Conservation (phyloP, 2,113 vertebrate genomes). For the Myodes glareolus region DNA sequence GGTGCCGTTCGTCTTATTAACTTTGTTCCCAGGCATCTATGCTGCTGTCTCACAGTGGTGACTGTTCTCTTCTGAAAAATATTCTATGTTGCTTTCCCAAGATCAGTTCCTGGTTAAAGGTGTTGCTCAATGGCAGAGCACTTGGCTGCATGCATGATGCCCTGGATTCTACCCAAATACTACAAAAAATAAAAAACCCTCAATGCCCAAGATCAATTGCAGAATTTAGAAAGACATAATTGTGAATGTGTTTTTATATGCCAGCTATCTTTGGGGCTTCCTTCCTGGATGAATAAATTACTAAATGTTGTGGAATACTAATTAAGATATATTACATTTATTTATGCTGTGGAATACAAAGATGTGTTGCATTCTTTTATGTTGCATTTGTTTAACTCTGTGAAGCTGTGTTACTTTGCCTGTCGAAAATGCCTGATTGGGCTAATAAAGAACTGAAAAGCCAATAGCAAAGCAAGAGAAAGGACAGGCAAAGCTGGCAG, state of each 20-base stretch:
- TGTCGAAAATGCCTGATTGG: too few species aligned
- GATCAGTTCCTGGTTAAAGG: neutral
- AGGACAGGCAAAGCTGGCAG: too few species aligned
- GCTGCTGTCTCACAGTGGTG: neutral
- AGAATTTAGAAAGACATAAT: constrained; percentile 13
- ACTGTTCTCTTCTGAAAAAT: constrained; percentile 23
- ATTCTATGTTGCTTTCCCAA: constrained; percentile 16
- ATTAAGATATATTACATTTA: too few species aligned
- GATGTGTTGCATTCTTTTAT: too few species aligned
- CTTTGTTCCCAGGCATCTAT: neutral
- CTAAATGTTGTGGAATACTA: neutral
- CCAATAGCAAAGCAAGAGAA: too few species aligned
- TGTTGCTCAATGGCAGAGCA: too few species aligned
- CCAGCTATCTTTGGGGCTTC: neutral
- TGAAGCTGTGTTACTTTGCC: too few species aligned
- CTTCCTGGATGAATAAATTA: neutral
- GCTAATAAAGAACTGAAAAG: too few species aligned
- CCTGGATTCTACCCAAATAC: neutral
- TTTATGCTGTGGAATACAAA: too few species aligned
- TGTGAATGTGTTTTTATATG: neutral
- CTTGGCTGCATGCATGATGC: neutral
- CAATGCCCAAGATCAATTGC: neutral
- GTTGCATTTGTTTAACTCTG: too few species aligned
- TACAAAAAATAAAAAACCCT: neutral
- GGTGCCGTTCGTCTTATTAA: neutral